Evolutionary conservation across 2,888 invertebrate genomes (phyloP).

Genomic region (Leptinotarsa peninsularis): DNA sequence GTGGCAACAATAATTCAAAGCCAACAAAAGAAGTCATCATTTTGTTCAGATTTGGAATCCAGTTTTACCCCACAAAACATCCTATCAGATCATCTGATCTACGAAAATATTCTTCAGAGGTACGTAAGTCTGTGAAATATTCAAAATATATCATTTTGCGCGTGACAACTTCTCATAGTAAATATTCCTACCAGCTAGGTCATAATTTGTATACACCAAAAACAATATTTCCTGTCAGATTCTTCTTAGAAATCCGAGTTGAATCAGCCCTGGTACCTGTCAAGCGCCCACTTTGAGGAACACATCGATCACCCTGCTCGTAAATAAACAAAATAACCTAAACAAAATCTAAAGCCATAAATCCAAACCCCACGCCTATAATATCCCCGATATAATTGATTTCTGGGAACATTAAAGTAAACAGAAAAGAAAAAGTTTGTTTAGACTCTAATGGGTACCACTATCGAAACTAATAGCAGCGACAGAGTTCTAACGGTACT

Average conservation of each 20-base stretch:
- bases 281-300: not conserved
- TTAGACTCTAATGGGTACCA: not conserved
- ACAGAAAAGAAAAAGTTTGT: not conserved
- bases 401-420: constrained; percentile 3
- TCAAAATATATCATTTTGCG: not conserved
- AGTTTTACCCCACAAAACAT: no score
- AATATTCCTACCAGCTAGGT: not conserved
- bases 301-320: not conserved
- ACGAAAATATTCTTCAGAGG: not conserved
- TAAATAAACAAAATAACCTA: constrained; percentile 18
- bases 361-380: not conserved
- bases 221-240: not conserved
- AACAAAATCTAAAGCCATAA: not conserved
- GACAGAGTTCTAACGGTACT: not conserved
- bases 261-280: not conserved
- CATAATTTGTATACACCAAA: constrained; percentile 2
- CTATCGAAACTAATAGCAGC: not conserved
- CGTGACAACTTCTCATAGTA: not conserved
- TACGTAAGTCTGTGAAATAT: not conserved
- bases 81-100: not conserved
- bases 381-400: not conserved
- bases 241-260: not conserved
- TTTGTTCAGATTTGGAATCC: no score
- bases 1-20: no score
- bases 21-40: no score